Percentiles rank a stretch among this genome's conserved stretches.
Conservation (phyloP, 2,888 invertebrate species). For the Drosophila melanosoma region DNA sequence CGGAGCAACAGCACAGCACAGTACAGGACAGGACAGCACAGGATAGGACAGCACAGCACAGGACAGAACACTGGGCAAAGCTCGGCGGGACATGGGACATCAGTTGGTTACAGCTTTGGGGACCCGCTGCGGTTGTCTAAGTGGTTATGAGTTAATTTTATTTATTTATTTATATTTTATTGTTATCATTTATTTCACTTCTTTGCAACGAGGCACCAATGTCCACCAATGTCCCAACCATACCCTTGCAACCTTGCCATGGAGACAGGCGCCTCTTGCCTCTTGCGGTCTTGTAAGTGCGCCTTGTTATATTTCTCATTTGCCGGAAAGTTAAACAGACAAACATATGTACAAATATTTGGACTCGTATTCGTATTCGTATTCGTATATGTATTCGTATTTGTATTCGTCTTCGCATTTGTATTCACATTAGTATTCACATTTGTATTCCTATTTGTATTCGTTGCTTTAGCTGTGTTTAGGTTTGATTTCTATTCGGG, state of each 20-base stretch:
- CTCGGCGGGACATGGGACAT: conserved; percentile 44
- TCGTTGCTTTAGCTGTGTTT: conserved; percentile 16
- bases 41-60: conserved; percentile 1
- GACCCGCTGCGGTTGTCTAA: conserved; percentile 65
- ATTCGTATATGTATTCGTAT: conserved; percentile 19
- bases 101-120: conserved; percentile 42
- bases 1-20: conserved; percentile 5
- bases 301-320: conserved; percentile 53
- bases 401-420: conserved; percentile 28
- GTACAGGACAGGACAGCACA: conserved; percentile 1
- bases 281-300: conserved; percentile 44
- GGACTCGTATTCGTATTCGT: conserved; percentile 17
- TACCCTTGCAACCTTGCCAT: background rate
- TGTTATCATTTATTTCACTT: conserved; percentile 77
- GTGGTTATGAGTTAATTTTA: conserved; percentile 82
- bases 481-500: conserved; percentile 59
- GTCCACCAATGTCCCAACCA: background rate
- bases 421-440: conserved; percentile 4
- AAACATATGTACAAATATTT: conserved; percentile 44
- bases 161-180: conserved; percentile 82
- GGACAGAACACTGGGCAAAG: background rate
- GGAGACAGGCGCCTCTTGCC: conserved; percentile 8
- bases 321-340: conserved; percentile 25
- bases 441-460: conserved; percentile 19
- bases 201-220: conserved; percentile 8